A percentile compares a stretch with the other conserved stretches of the same genome.
Conservation (phyloP, 2,113 vertebrate genomes). For the Petaurus breviceps region DNA sequence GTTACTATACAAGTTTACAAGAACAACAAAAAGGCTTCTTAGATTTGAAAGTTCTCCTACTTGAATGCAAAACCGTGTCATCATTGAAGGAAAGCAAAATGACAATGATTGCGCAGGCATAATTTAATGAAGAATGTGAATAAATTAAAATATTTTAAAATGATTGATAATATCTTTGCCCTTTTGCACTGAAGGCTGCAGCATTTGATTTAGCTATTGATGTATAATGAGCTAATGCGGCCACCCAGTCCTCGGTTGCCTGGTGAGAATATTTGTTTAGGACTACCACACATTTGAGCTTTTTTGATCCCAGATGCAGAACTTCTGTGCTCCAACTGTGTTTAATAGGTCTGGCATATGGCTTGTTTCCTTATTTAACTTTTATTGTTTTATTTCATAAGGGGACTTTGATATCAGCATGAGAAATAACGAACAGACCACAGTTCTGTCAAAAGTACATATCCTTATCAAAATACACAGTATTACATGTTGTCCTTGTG, state of each 20-base stretch:
- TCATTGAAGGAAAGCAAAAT: not conserved
- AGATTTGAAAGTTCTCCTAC: slow-evolving; percentile 13
- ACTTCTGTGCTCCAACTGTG: slow-evolving; percentile 1
- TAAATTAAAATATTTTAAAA: slow-evolving; percentile 32
- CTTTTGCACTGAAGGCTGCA: not conserved
- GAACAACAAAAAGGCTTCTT: not conserved
- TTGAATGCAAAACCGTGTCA: slow-evolving; percentile 1
- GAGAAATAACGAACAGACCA: slow-evolving; percentile 7
- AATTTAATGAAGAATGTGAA: slow-evolving; percentile 20
- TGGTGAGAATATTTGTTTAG: slow-evolving; percentile 19
- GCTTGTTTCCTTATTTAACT: slow-evolving; percentile 31
- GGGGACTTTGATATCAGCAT: not conserved
- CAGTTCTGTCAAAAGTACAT: slow-evolving; percentile 37
- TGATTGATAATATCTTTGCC: not conserved
- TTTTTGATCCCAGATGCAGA: not conserved
- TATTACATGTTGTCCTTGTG: slow-evolving; percentile 46
- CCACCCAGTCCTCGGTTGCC: not conserved
- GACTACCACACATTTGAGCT: fast-evolving
- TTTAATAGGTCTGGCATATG: slow-evolving; percentile 52
- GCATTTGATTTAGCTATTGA: not conserved
- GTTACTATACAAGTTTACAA: not conserved
- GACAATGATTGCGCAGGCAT: not conserved
- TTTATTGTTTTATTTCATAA: slow-evolving; percentile 37
- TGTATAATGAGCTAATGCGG: fast-evolving
- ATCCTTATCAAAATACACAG: slow-evolving; percentile 72